Base-by-base conservation (phyloP, 1,140 invertebrate genomes). In the Thrips palmi region DNA sequence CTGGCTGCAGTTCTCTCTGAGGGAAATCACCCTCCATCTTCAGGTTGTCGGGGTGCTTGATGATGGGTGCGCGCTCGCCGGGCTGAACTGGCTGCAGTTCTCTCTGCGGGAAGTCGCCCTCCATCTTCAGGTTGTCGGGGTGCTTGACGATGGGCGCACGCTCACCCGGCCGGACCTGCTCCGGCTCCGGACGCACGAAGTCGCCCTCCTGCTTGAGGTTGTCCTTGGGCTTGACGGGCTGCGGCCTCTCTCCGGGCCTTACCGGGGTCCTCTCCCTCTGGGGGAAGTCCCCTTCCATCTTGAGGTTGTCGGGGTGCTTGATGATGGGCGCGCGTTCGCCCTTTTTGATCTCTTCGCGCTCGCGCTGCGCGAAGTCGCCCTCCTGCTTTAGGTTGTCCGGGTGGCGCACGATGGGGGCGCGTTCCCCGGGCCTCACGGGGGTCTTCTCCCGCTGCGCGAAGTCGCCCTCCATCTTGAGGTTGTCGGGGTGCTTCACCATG, bases 121-220 rank as follows among this genome's bases (percentile, higher is more conserved):
- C 68, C 1, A 62, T 63, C 37, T 53, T 52, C 0, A 71, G 44
- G 47, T 71, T 71, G 46, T 65, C 68, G 38, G 58, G 44, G 14
- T 57, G 64, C 47, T 57, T 59, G 4, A 59, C 58, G 30, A 56
- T 55, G 14, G 49, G 45, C 25, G 55, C 58, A 22, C 46, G 28
- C 35, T 49, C 46, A 17, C 21, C 45, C 11, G 40, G 42, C 23
- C 21, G 7, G 20, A 41, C 77, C 49, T 63, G 48, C 0, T 67
- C 56, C 50, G 62, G 61, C 34, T 64, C 59, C 0, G 64, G 67
- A 33, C 60, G 55, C 45, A 75, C 68, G 46, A 76, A 75, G 0
- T 74, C 67, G 5, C 71, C 70, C 56, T 76, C 72, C 3, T 68
- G 65, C 43, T 54, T 59, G 0, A 77, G 52, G 48, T 76, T 77